Evolutionary conservation across 1,140 invertebrate genomes (phyloP).

Genomic region (Calosoma granatense): DNA sequence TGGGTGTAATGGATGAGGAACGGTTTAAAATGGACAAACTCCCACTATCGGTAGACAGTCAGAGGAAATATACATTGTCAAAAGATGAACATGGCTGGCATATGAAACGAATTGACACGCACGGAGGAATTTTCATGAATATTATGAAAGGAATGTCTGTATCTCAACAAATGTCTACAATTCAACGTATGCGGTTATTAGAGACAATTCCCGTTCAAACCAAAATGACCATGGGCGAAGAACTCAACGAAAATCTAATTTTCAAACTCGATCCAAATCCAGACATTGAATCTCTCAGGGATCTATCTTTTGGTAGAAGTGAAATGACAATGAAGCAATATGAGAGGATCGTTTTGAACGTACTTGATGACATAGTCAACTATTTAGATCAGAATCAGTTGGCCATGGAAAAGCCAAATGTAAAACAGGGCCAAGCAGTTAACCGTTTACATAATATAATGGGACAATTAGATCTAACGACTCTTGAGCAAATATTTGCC

Average conservation of each 20-base stretch:
- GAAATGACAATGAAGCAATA: background rate
- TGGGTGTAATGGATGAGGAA: constrained; percentile 14
- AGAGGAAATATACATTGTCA: constrained; percentile 16
- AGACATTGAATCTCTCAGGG: background rate
- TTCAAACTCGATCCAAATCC: background rate
- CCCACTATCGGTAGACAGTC: constrained; percentile 16
- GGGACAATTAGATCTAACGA: constrained; percentile 26
- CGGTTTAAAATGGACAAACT: constrained; percentile 16
- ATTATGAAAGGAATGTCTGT: background rate
- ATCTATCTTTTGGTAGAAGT: background rate
- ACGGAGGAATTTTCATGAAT: background rate
- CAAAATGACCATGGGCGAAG: background rate
- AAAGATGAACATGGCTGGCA: constrained; percentile 16
- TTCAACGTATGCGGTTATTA: background rate
- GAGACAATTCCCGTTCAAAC: background rate
- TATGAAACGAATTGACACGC: background rate
- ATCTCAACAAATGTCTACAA: background rate
- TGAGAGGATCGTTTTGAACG: constrained; percentile 21
- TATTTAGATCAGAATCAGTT: constrained; percentile 34
- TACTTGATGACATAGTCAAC: constrained; percentile 28
- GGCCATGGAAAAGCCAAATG: constrained; percentile 26
- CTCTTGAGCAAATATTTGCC: constrained; percentile 26
- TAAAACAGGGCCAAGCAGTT: constrained; percentile 31
- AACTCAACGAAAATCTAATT: background rate
- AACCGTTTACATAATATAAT: constrained; percentile 30